These are phyloP conservation scores for Sclerurus mexicanus DNA, from an alignment of 2,113 vertebrate genomes.

Conservation along the genomic window DNA sequence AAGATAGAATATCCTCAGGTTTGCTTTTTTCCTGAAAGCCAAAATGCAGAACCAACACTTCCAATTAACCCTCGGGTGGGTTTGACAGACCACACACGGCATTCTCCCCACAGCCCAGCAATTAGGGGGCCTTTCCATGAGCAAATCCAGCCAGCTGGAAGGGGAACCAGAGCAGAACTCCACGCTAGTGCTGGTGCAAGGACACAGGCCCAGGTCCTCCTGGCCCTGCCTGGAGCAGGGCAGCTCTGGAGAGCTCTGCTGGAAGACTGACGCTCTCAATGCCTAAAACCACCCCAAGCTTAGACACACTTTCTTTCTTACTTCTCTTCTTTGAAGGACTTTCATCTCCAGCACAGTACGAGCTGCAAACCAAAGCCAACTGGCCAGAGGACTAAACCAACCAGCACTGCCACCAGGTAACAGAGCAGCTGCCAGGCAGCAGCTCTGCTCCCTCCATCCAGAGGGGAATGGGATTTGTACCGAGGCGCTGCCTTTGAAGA, in stretches of 20 bases:
- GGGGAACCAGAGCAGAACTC: not conserved
- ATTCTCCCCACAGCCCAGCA: not conserved
- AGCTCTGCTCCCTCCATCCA: not conserved
- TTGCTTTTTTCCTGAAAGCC: not conserved
- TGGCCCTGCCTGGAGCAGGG: not conserved
- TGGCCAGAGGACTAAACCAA: not conserved
- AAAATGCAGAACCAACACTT: not conserved
- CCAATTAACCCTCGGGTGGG: fast-evolving
- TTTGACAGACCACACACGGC: not conserved
- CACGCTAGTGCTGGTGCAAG: not conserved
- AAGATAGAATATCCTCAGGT: not conserved
- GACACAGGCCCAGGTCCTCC: not conserved
- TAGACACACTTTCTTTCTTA: fast-evolving
- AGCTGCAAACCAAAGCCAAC: not conserved
- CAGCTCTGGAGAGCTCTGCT: not conserved
- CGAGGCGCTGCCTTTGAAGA: not conserved
- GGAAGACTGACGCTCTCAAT: fast-evolving
- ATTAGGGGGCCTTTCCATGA: not conserved
- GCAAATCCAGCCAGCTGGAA: not conserved
- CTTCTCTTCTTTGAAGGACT: not conserved
- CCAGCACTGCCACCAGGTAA: not conserved
- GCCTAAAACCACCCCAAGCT: not conserved
- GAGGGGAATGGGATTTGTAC: not conserved
- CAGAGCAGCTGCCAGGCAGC: not conserved
- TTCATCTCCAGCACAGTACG: not conserved